Evolutionary conservation across 1,140 invertebrate species (phyloP).

Genomic region (Drosophila navojoa): DNA sequence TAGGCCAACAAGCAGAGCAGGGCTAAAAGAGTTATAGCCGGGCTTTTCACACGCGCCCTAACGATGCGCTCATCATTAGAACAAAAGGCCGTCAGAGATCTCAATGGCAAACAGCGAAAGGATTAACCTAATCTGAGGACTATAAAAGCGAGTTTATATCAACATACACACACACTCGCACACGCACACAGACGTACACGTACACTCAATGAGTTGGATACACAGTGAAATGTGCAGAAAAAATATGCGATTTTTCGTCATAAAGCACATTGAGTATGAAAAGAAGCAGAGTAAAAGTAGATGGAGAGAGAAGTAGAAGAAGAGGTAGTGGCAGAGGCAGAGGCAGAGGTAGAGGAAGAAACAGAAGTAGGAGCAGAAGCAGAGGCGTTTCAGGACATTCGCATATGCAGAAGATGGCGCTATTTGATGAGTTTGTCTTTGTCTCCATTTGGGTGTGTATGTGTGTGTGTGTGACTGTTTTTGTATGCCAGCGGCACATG

Average conservation of each 20-base stretch:
- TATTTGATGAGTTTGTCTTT: slow-evolving; percentile 76
- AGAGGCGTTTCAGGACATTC: slow-evolving; percentile 32
- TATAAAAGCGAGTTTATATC: slow-evolving; percentile 77
- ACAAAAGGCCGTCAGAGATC: slow-evolving; percentile 69
- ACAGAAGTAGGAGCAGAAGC: background rate
- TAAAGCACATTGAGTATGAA: slow-evolving; percentile 47
- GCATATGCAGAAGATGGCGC: slow-evolving; percentile 76
- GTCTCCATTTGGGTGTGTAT: slow-evolving; percentile 21
- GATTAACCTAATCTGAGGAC: slow-evolving; percentile 78
- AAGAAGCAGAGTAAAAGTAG: slow-evolving; percentile 1
- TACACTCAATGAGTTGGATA: slow-evolving; percentile 13
- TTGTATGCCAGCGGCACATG: slow-evolving; percentile 67
- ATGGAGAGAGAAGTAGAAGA: background rate
- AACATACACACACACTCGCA: slow-evolving; percentile 29
- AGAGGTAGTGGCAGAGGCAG: slow-evolving; percentile 19
- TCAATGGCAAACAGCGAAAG: slow-evolving; percentile 69
- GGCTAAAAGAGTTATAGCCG: slow-evolving; percentile 69
- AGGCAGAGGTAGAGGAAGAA: too few relatives aligned
- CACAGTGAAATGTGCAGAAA: slow-evolving; percentile 42
- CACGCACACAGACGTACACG: slow-evolving; percentile 8
- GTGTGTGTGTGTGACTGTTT: slow-evolving; percentile 16
- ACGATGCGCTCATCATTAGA: slow-evolving; percentile 65
- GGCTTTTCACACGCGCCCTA: slow-evolving; percentile 74
- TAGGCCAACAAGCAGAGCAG: slow-evolving; percentile 52
- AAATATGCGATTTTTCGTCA: slow-evolving; percentile 76